Evolutionary conservation across 2,888 invertebrate genomes (phyloP).

Genomic region (Stomorhina lunata): DNA sequence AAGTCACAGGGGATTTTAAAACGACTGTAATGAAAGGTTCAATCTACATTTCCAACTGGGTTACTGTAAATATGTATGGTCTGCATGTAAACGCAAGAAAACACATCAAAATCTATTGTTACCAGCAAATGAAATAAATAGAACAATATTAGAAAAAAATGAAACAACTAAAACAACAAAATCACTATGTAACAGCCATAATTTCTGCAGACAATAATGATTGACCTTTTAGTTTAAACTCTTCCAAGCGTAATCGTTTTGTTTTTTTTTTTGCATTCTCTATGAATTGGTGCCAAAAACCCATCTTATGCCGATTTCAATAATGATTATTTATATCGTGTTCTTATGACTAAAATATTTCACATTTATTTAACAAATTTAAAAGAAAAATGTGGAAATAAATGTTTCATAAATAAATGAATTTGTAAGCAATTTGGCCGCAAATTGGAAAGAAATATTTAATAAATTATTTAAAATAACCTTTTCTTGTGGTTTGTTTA

Average conservation of each 20-base stretch:
- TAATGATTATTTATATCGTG: slow-evolving; percentile 13
- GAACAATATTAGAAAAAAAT: no score
- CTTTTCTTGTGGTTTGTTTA: no score
- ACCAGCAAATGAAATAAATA: slow-evolving; percentile 8
- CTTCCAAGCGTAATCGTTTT: slow-evolving; percentile 19
- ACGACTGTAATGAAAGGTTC: no score
- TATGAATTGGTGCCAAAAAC: slow-evolving; percentile 50
- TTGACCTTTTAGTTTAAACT: slow-evolving; percentile 46
- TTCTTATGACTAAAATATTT: slow-evolving; percentile 18
- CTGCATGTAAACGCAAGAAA: background rate
- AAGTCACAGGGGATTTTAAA: no score
- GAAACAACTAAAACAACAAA: background rate
- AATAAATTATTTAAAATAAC: background rate
- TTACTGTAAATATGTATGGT: background rate
- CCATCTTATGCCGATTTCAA: slow-evolving; percentile 3
- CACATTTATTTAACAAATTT: slow-evolving; percentile 33
- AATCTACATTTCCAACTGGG: background rate
- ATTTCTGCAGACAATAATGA: background rate
- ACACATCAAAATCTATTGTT: background rate
- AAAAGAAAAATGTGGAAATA: background rate
- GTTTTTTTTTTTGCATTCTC: slow-evolving; percentile 4
- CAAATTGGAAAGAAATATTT: background rate
- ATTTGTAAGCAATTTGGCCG: slow-evolving; percentile 16
- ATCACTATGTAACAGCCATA: background rate
- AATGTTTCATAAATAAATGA: slow-evolving; percentile 26